phyloP scores from a whole-genome alignment of 1,140 invertebrate genomes.

The Lutraria rhynchaena region DNA sequence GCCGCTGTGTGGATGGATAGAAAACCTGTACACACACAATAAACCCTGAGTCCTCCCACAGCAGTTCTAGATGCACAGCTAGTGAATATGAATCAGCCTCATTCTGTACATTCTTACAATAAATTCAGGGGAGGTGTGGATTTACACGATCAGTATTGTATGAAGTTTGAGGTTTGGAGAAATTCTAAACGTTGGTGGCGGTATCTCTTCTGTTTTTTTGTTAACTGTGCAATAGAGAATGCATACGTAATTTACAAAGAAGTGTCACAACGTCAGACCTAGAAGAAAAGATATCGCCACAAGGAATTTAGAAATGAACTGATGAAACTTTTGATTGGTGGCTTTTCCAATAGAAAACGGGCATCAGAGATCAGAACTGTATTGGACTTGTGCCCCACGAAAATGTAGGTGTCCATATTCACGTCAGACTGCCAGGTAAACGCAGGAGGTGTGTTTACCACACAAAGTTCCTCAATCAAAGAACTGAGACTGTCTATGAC shows the following conservation, averaged over 20 bases:
- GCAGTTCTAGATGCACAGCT: not conserved
- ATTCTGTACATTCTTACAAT: not conserved
- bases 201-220: not conserved
- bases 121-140: constrained; percentile 23
- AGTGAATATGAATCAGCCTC: not conserved
- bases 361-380: too few relatives aligned
- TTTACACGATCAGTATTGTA: not conserved
- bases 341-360: not conserved
- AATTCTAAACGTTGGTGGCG: not conserved
- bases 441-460: not conserved
- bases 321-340: not conserved
- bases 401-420: not conserved
- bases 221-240: not conserved
- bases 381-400: not conserved
- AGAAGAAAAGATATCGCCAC: not conserved
- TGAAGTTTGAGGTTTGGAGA: not conserved
- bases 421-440: not conserved
- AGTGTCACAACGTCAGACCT: not conserved
- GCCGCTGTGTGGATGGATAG: not conserved
- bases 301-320: not conserved
- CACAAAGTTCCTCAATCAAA: not conserved
- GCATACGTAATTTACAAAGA: not conserved
- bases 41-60: not conserved
- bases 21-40: not conserved
- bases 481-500: constrained; percentile 2